These are phyloP conservation scores for Ruditapes philippinarum DNA, from an alignment of 1,140 invertebrate species.

Conservation along the genomic window DNA sequence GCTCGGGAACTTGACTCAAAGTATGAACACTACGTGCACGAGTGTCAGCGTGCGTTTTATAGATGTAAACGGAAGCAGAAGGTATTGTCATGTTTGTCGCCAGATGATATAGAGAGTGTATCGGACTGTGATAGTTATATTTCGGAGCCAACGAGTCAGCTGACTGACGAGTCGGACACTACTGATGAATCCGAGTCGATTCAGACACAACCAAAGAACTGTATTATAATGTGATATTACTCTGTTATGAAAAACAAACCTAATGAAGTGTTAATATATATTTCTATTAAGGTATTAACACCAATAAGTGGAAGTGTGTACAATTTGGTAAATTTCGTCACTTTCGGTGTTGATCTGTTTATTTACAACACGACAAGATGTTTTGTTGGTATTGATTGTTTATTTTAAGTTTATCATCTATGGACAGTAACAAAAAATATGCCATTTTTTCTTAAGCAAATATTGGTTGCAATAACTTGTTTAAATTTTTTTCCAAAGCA, in stretches of 20 bases:
- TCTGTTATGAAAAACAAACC: not conserved
- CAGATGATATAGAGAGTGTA: conserved; percentile 46
- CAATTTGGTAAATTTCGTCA: too few species aligned
- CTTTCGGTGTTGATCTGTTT: too few species aligned
- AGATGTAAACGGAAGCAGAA: not conserved
- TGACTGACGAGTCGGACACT: not conserved
- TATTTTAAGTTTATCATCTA: too few species aligned
- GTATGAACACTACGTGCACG: conserved; percentile 85
- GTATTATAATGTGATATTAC: conserved; percentile 25
- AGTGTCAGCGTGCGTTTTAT: conserved; percentile 80
- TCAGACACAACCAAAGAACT: conserved; percentile 4
- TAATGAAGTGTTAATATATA: too few species aligned
- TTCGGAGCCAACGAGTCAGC: not conserved
- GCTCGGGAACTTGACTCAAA: conserved; percentile 83
- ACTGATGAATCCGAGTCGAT: not conserved
- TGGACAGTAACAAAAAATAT: too few species aligned
- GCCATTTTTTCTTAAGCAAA: too few species aligned
- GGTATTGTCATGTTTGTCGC: not conserved
- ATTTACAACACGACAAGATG: too few species aligned
- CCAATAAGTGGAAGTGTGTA: too few species aligned
- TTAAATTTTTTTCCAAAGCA: too few species aligned
- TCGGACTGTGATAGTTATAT: not conserved
- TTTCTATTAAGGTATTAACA: too few species aligned
- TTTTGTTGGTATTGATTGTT: too few species aligned
- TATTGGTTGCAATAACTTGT: too few species aligned